These are phyloP conservation scores for Microtus californicus DNA, from an alignment of 2,797 vertebrate species.

Conservation along the genomic window DNA sequence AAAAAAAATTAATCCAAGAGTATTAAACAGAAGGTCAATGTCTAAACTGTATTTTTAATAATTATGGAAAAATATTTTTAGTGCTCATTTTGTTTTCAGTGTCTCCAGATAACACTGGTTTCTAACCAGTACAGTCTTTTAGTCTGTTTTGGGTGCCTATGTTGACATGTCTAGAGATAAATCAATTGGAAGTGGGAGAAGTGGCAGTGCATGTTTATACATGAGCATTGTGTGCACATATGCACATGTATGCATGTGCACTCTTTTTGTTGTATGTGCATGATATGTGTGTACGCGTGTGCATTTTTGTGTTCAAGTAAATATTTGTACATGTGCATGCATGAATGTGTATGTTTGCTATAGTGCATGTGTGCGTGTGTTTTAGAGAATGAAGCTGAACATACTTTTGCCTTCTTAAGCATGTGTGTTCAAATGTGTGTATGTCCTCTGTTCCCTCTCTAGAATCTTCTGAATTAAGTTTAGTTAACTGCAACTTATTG, in stretches of 20 bases:
- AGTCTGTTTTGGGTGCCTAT: neutral
- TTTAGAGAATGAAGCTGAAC: too few relatives aligned
- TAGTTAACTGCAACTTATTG: too few relatives aligned
- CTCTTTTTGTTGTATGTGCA: too few relatives aligned
- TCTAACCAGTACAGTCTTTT: neutral
- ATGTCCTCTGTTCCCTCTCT: neutral
- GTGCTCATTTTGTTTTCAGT: neutral
- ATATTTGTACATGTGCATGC: neutral
- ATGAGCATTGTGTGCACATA: rapidly evolving
- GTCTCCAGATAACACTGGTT: neutral
- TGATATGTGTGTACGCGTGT: too few relatives aligned
- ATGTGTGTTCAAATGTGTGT: neutral
- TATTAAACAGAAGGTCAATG: neutral
- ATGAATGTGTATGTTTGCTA: neutral
- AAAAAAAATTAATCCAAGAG: neutral
- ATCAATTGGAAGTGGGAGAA: neutral
- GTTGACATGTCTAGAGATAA: neutral
- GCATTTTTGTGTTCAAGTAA: neutral
- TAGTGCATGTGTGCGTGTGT: too few relatives aligned
- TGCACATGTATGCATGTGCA: neutral
- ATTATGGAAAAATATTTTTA: neutral
- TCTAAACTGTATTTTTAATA: slow-evolving; percentile 19
- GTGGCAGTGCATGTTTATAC: neutral
- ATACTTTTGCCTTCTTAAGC: neutral
- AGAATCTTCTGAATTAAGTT: neutral